Evolutionary conservation across 2,888 invertebrate genomes (phyloP), one percentile per base, ranked within the genome.

Genomic region (Brachylomia viminalis): DNA sequence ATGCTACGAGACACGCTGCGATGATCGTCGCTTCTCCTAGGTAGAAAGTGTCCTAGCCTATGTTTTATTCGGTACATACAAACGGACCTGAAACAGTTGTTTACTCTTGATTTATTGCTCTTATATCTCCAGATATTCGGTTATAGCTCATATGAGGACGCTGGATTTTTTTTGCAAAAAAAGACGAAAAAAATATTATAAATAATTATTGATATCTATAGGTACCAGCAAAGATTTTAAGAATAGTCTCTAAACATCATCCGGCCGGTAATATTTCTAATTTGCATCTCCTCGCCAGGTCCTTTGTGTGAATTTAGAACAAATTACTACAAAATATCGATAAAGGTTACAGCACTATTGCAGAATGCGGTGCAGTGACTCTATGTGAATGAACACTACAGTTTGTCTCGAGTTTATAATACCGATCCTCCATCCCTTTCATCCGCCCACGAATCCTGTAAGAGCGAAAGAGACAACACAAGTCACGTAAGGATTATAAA

Each of bases 311-410:
- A 47, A 72, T 52, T 56, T 38, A 17, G 1, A 11, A 42, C 27
- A 71, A 84, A 71, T 73, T 64, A 47, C 66, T 33, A 59, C 65
- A 72, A 82, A 80, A 59, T 77, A 85, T 90, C 90, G 89, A 91
- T 86, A 78, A 62, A 72, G 20, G 77, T 71, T 52, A 83, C 89
- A 92, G 83, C 95, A 90, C 95, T 95, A 94, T 86, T 75, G 79
- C 91, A 96, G 96, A 96, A 96, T 96, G 96, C 93, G 92, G 96
- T 91, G 94, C 94, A 94, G 94, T 94, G 91, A 93, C 93, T 93
- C 91, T 90, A 90, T 90, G 92, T 96, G 95, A 96, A 96, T 96
- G 96, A 95, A 94, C 93, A 93, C 93, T 93, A 91, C 91, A 93
- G 91, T 90, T 86, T 89, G 88, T 90, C 89, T 87, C 90, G 89